phyloP scores from a whole-genome alignment of 2,888 invertebrate species.

The Aleiodes leptofemur region DNA sequence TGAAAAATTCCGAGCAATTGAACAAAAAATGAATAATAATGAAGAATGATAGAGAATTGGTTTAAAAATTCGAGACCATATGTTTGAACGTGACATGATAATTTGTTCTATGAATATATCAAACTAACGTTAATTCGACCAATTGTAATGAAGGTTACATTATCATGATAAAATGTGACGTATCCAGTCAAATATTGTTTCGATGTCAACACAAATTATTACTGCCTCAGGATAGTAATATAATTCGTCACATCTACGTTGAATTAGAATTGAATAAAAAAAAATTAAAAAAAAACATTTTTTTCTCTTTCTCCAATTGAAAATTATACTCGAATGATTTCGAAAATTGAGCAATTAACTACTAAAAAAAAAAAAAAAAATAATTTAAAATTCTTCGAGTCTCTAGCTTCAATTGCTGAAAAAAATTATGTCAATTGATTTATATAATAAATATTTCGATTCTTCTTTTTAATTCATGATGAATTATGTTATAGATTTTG shows the following conservation, averaged over 20 bases:
- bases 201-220: conserved; percentile 28
- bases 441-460: neutral
- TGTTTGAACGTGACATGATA: neutral
- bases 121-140: conserved; percentile 35
- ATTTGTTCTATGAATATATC: neutral
- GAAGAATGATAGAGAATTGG: neutral
- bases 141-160: conserved; percentile 35
- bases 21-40: neutral
- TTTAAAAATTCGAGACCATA: neutral
- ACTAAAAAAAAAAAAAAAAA: no score
- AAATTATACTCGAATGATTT: neutral
- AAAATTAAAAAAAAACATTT: neutral
- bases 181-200: conserved; percentile 22
- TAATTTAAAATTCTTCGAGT: neutral
- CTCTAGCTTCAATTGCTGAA: neutral
- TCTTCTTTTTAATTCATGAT: no score
- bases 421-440: neutral
- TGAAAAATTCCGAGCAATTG: no score
- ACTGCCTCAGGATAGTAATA: conserved; percentile 25
- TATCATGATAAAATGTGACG: conserved; percentile 34
- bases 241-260: conserved; percentile 19
- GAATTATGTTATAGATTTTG: neutral
- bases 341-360: neutral
- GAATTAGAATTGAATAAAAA: neutral
- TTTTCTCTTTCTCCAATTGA: neutral